These are phyloP conservation scores for Stenoptilia bipunctidactyla DNA, from an alignment of 2,888 invertebrate species.

Conservation along the genomic window DNA sequence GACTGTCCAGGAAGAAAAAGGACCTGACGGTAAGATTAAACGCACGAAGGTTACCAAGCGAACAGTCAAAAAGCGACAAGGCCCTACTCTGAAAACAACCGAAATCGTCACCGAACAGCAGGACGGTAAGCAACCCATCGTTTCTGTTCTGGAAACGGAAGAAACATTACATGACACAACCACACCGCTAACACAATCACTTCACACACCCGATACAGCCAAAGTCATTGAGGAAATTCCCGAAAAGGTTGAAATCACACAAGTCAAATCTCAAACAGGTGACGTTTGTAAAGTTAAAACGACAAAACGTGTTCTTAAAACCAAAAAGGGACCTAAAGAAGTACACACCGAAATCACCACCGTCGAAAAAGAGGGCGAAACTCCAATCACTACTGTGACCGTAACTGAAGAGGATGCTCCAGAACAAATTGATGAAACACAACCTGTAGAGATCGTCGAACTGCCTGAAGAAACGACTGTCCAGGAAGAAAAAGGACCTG, in stretches of 20 bases:
- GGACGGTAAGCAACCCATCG: too few relatives aligned
- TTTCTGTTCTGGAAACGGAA: too few relatives aligned
- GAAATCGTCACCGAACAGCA: too few relatives aligned
- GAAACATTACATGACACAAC: too few relatives aligned
- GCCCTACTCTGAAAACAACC: too few relatives aligned
- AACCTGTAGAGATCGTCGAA: conserved; percentile 19
- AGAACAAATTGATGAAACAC: conserved; percentile 38
- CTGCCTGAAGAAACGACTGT: conserved; percentile 20
- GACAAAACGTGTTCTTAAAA: conserved; percentile 16
- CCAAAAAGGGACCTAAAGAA: conserved; percentile 43
- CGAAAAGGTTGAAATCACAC: conserved; percentile 31
- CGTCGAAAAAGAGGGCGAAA: conserved; percentile 31
- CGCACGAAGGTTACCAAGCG: too few relatives aligned
- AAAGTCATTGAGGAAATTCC: conserved; percentile 27
- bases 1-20: too few relatives aligned
- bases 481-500: conserved; percentile 17
- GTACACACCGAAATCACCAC: conserved; percentile 26
- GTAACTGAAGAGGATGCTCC: conserved; percentile 18
- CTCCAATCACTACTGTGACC: conserved; percentile 26
- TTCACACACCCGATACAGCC: conserved; percentile 18
- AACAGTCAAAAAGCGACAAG: too few relatives aligned
- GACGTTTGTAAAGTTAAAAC: conserved; percentile 20
- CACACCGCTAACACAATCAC: too few relatives aligned
- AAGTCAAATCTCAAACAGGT: conserved; percentile 36
- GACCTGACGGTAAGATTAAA: too few relatives aligned